Percentiles rank a stretch among this genome's conserved stretches.
Conservation (phyloP, 2,888 invertebrate species). For the Clistopyga incitator region DNA sequence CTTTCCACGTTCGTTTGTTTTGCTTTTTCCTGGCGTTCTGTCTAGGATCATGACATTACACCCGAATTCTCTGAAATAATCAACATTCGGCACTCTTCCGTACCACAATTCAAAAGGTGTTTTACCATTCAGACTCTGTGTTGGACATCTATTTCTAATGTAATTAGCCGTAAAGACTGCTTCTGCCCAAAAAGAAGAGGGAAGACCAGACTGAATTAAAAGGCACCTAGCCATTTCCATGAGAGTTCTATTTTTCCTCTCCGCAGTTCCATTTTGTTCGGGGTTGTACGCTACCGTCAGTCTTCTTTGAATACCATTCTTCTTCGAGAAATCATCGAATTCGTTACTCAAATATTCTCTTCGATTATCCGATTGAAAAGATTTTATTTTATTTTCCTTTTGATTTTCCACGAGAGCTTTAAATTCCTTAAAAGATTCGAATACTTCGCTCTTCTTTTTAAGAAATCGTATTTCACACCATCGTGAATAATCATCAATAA, state of each 20-base stretch:
- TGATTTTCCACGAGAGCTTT: constrained; percentile 41
- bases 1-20: too few relatives aligned
- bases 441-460: constrained; percentile 60
- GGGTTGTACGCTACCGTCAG: background rate
- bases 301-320: background rate
- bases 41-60: background rate
- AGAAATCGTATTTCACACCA: constrained; percentile 63
- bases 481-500: constrained; percentile 67
- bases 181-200: background rate
- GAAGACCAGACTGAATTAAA: background rate
- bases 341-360: constrained; percentile 46
- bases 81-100: background rate
- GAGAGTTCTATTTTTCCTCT: background rate
- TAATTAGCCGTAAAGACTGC: background rate
- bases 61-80: background rate
- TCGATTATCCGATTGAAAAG: constrained; percentile 55
- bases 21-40: too few relatives aligned
- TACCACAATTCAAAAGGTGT: background rate
- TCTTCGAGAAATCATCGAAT: constrained; percentile 40
- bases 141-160: background rate
- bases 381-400: constrained; percentile 46
- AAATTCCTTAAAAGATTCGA: constrained; percentile 5
- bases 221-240: background rate
- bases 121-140: background rate
- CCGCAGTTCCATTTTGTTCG: background rate